Percentiles rank a stretch among this genome's conserved stretches.
These are phyloP conservation scores for Proterorhinus semilunaris DNA, from an alignment of 2,113 vertebrate genomes.

Conservation along the genomic window DNA sequence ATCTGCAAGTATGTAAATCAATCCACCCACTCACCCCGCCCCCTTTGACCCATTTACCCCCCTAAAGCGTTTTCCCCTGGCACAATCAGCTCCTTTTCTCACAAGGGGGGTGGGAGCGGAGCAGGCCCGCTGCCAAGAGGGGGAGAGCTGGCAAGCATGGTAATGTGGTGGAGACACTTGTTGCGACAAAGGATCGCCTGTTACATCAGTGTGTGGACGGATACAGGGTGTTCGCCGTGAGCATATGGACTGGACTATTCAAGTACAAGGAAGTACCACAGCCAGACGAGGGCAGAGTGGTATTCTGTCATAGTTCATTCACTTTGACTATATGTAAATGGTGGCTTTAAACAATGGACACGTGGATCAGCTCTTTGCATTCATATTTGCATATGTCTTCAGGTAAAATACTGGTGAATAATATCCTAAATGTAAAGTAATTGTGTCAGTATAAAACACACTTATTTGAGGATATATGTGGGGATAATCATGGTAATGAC, in stretches of 20 bases:
- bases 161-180: constrained; percentile 79
- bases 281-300: constrained; percentile 47
- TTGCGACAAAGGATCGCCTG: constrained; percentile 74
- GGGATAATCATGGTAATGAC: no score
- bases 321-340: constrained; percentile 76
- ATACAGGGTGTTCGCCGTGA: constrained; percentile 36
- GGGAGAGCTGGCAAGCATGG: constrained; percentile 71
- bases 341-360: constrained; percentile 36
- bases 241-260: constrained; percentile 64
- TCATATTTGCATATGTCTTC: constrained; percentile 42
- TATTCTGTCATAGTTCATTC: constrained; percentile 73
- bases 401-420: neutral
- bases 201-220: constrained; percentile 65
- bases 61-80: constrained; percentile 67
- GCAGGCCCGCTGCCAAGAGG: constrained; percentile 77
- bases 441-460: no score
- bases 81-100: constrained; percentile 79
- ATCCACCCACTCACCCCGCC: constrained; percentile 40
- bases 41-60: constrained; percentile 45
- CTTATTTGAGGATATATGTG: no score
- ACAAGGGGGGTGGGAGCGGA: constrained; percentile 68
- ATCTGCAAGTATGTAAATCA: constrained; percentile 80
- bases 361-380: constrained; percentile 47
- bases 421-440: neutral
- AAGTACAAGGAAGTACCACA: constrained; percentile 46